A percentile compares a stretch with the other conserved stretches of the same genome.
Conservation (phyloP, 1,140 invertebrate genomes). For the Oryctes rhinoceros region DNA sequence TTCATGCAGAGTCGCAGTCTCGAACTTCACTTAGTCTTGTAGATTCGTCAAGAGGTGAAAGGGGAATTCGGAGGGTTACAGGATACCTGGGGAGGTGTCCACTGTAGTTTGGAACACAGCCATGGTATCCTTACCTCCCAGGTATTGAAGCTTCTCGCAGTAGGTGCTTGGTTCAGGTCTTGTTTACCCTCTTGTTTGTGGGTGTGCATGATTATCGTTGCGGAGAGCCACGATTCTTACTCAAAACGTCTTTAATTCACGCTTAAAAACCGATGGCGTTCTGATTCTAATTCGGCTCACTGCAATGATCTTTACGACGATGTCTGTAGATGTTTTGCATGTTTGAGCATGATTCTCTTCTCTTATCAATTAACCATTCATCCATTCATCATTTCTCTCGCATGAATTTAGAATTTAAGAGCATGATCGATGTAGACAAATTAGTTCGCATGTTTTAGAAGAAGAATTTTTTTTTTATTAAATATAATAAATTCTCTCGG, state of each 20-base stretch:
- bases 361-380: background rate
- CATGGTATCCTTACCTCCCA: conserved; percentile 72
- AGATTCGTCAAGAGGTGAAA: conserved; percentile 42
- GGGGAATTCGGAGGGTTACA: conserved; percentile 54
- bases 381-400: background rate
- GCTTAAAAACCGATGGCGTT: background rate
- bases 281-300: background rate
- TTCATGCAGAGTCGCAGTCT: conserved; percentile 42
- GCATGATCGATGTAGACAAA: background rate
- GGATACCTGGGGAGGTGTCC: conserved; percentile 64
- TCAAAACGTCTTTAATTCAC: no score
- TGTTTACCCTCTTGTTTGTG: background rate
- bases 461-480: background rate
- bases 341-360: background rate
- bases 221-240: no score
- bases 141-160: conserved; percentile 62
- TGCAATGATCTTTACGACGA: background rate
- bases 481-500: background rate
- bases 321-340: background rate
- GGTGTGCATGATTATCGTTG: background rate
- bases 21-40: conserved; percentile 39
- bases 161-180: conserved; percentile 37
- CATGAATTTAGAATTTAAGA: background rate
- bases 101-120: conserved; percentile 73
- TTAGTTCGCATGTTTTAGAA: background rate